phyloP scores from a whole-genome alignment of 2,888 invertebrate species.

The Slavum lentiscoides region DNA sequence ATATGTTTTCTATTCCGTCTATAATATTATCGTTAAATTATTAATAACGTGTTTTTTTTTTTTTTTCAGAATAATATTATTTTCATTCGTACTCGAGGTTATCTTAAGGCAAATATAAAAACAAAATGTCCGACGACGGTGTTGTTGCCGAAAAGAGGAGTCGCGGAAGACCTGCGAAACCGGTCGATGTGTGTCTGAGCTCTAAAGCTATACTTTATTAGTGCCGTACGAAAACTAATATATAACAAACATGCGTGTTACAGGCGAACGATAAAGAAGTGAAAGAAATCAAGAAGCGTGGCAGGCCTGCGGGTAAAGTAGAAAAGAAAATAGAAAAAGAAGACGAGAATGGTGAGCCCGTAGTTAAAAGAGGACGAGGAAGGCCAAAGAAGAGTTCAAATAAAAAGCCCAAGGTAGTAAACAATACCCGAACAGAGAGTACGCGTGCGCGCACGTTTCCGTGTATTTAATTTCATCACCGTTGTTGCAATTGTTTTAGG shows the following conservation, averaged over 20 bases:
- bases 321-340: slow-evolving; percentile 42
- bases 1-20: too few relatives aligned
- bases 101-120: not conserved
- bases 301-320: slow-evolving; percentile 2
- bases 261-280: slow-evolving; percentile 32
- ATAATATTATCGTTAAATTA: too few relatives aligned
- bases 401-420: slow-evolving; percentile 24
- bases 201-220: too few relatives aligned
- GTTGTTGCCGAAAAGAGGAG: slow-evolving; percentile 43
- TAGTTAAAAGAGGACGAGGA: slow-evolving; percentile 30
- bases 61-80: slow-evolving; percentile 1
- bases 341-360: slow-evolving; percentile 41
- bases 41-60: not conserved
- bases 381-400: slow-evolving; percentile 22
- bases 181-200: slow-evolving; percentile 12
- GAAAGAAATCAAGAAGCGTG: slow-evolving; percentile 42
- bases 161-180: slow-evolving; percentile 28
- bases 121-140: slow-evolving; percentile 39
- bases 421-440: too few relatives aligned
- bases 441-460: not conserved
- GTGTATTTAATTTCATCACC: too few relatives aligned
- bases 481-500: slow-evolving; percentile 24
- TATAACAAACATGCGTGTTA: not conserved
- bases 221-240: not conserved
- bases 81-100: not conserved